Evolutionary conservation across 92 coral and sea anemone species (phyloP), one percentile per base, ranked within the genome.

Genomic region (Palythoa heliodiscus): DNA sequence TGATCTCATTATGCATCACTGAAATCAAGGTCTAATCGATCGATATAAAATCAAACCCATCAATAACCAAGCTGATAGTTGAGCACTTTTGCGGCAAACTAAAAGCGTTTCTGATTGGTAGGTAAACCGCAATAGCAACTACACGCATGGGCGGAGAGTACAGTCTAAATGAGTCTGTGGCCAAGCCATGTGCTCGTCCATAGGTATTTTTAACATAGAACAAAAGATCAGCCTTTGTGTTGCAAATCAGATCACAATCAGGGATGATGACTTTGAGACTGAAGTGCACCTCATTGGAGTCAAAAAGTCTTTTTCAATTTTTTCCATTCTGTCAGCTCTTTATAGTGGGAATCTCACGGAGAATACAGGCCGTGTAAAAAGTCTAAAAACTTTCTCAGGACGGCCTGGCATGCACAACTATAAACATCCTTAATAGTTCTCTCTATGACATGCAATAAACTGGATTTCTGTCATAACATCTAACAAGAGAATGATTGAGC

Each of bases 1-100:
- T 89, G 97, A 89, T 86, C 97, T 85, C 76, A 70, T 90, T 87
- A 82, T 63, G 84, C 74, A 80, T 64, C 73, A 47, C 84, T 64
- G 73, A 80, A 80, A 80, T 80, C 84, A 80, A 66, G 72, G 84
- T 67, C 60, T 80, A 74, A 80, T 48, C 84, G 73, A 80, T 47
- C n/a, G 84, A 80, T 80, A 80, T 80, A 47, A 25, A 80, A 80
- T 80, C 73, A 80, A 80, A 80, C 74, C 74, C 84, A 80, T 80
- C 66, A 47, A 80, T 80, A 80, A 69, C 84, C 61, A 20, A 43
- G 47, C 7, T 47, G 84, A 80, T 67, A 74, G 84, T 24, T 80
- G 84, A 48, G 75, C 84, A 80, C 84, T 80, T 80, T 50, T 80
- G 84, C 75, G 70, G 84, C 73, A 47, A 79, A 79, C 73, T 39